Evolutionary conservation across 2,113 vertebrate genomes (phyloP), one percentile per base, ranked within the genome.

Genomic region (Apistogramma diplotaenia): DNA sequence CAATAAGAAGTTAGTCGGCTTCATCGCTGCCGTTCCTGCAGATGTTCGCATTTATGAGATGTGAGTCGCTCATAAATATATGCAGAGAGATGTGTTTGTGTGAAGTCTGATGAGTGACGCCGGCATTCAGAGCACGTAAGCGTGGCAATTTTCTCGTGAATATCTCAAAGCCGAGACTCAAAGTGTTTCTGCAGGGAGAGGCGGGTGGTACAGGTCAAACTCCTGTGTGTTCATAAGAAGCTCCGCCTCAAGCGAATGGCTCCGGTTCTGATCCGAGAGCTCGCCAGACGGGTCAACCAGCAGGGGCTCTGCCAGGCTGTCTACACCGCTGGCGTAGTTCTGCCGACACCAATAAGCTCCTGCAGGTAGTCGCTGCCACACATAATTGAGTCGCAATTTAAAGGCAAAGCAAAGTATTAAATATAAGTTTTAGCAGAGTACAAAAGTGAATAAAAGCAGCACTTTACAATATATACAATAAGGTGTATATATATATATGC

Each of bases 181-280:
- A 70, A 78, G 37, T 56, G 40, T 87, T 54, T 55, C 61, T 58
- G 78, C 91, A 99, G 98, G 90, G 95, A 96, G 91, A 97, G 96
- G 94, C 97, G 93, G 91, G 97, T 97, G 97, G 98, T 96, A 11
- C 97, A 99, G 91, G 98, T 99, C 85, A 98, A 97, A 82, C 96
- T 99, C 92, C 93, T 99, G 51, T 99, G 98, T 7, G 98, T 99
- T 71, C 98, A 99, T 82, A 99, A 99, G 93, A 99, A 99, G 91
- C 93, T 99, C 49, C 97, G 98, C 72, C 96, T 96, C 0, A 99
- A 99, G 84, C 95, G 97, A 13, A 96, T 99, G 93, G 96, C 97
- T 19, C 98, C 98, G 0, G 98, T 99, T 27, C 92, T 99, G 87
- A 99, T 99, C 92, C 95, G 97, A 0, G 98, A 99, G 94, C 96